Conservation (phyloP, 1,140 invertebrate species). For the Daktulosphaira vitifoliae region DNA sequence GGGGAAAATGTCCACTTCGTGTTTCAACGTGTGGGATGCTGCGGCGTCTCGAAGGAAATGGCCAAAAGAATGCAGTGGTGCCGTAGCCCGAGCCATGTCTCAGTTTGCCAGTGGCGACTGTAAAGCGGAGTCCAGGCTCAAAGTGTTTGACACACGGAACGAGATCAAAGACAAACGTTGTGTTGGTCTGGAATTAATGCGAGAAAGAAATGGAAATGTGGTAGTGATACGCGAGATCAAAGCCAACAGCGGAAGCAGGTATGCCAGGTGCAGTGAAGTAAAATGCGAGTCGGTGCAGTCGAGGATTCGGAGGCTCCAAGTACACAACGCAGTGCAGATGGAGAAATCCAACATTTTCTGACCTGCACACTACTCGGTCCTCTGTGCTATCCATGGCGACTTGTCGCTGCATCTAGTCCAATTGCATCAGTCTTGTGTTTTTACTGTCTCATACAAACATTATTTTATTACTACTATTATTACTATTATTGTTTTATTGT, state of each 20-base stretch:
- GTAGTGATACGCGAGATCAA: constrained; percentile 49
- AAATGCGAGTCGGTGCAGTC: constrained; percentile 51
- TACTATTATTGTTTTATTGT: neutral
- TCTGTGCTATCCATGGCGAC: neutral
- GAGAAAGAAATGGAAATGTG: constrained; percentile 43
- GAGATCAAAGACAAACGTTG: constrained; percentile 26
- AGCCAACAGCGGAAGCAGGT: constrained; percentile 47
- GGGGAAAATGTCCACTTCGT: constrained; percentile 37
- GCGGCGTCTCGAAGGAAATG: constrained; percentile 42
- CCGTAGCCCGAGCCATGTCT: constrained; percentile 47
- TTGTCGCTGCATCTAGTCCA: neutral
- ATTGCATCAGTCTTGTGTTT: neutral
- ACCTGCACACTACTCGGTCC: neutral
- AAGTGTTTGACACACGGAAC: constrained; percentile 37
- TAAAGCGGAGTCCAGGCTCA: constrained; percentile 42
- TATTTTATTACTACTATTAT: constrained; percentile 11
- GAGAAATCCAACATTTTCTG: constrained; percentile 26
- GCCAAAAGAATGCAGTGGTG: constrained; percentile 47
- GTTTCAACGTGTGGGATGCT: constrained; percentile 42
- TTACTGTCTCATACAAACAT: neutral
- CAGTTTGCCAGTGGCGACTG: constrained; percentile 43
- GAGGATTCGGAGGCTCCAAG: constrained; percentile 47
- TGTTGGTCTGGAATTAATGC: constrained; percentile 38
- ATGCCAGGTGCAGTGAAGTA: constrained; percentile 48
- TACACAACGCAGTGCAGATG: constrained; percentile 40